phyloP scores from a whole-genome alignment of 2,888 invertebrate genomes.

The Drosophila neutralis region DNA sequence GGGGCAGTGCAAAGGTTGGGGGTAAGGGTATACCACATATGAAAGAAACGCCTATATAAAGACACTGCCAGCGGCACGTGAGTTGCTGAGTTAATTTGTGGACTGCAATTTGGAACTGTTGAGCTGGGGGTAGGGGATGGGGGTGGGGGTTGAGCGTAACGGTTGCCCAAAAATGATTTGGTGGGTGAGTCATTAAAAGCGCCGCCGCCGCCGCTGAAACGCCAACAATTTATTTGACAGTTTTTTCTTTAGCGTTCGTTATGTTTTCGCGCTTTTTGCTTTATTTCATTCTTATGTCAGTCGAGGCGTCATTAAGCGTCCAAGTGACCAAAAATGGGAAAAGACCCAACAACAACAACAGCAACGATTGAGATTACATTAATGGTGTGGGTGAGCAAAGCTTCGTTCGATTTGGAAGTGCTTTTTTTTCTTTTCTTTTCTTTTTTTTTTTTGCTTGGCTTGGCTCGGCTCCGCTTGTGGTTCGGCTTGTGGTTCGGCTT shows the following conservation, averaged over 20 bases:
- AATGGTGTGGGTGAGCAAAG: conserved; percentile 60
- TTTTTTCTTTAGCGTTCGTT: conserved; percentile 14
- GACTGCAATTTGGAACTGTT: neutral
- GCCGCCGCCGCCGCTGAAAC: conserved; percentile 64
- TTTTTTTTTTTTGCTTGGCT: conserved; percentile 7
- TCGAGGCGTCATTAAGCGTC: conserved; percentile 63
- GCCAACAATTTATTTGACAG: conserved; percentile 73
- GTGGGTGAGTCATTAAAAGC: conserved; percentile 73
- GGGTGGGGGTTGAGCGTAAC: neutral
- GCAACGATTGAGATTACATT: conserved; percentile 71
- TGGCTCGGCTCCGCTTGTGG: neutral
- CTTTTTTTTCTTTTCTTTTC: conserved; percentile 26
- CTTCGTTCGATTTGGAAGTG: conserved; percentile 12
- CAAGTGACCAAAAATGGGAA: conserved; percentile 70
- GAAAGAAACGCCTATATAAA: conserved; percentile 63
- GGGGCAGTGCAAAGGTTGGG: neutral
- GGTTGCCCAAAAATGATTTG: conserved; percentile 21
- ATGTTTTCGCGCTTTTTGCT: conserved; percentile 11
- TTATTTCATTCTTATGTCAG: conserved; percentile 35
- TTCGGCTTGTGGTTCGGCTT: neutral
- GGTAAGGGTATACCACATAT: conserved; percentile 11
- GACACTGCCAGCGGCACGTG: conserved; percentile 63
- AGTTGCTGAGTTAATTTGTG: conserved; percentile 27
- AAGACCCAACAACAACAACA: conserved; percentile 18
- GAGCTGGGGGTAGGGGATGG: conserved; percentile 1